Evolutionary conservation across 2,888 invertebrate genomes (phyloP).

Genomic region (Nephrocerus scutellatus): DNA sequence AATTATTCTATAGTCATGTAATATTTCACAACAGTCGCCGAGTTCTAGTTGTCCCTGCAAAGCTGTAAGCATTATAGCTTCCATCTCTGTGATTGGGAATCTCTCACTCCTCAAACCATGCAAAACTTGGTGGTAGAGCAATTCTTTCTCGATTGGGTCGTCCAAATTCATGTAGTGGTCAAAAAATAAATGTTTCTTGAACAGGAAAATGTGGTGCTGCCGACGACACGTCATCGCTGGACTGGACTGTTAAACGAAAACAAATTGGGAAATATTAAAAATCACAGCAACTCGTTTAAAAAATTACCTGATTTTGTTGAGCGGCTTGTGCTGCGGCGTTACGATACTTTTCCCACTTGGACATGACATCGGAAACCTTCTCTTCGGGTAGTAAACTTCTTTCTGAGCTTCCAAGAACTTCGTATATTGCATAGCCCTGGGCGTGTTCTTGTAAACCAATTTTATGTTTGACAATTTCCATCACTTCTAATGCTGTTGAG

Average conservation of each 20-base stretch:
- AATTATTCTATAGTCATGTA: conserved; percentile 60
- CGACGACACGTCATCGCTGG: conserved; percentile 46
- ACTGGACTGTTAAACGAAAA: conserved; percentile 36
- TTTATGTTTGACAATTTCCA: conserved; percentile 79
- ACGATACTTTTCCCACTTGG: conserved; percentile 88
- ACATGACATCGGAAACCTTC: conserved; percentile 89
- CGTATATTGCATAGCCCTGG: conserved; percentile 82
- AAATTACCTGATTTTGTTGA: conserved; percentile 34
- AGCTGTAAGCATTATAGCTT: conserved; percentile 91
- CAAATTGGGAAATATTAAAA: conserved; percentile 8
- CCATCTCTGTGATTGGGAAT: conserved; percentile 87
- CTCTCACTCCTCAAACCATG: conserved; percentile 85
- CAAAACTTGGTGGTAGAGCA: conserved; percentile 87
- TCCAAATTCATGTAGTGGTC: conserved; percentile 70
- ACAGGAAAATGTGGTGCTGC: conserved; percentile 62
- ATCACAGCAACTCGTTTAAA: not conserved
- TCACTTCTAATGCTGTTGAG: conserved; percentile 82
- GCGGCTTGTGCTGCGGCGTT: conserved; percentile 59
- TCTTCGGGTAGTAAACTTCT: conserved; percentile 77
- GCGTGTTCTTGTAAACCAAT: conserved; percentile 59
- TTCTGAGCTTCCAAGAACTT: conserved; percentile 81
- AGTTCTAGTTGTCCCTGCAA: conserved; percentile 88
- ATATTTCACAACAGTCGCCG: conserved; percentile 69
- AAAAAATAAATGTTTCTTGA: conserved; percentile 77
- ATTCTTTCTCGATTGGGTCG: conserved; percentile 87